Conservation (phyloP, 2,113 vertebrate genomes). For the Gymnocephalus cernua region DNA sequence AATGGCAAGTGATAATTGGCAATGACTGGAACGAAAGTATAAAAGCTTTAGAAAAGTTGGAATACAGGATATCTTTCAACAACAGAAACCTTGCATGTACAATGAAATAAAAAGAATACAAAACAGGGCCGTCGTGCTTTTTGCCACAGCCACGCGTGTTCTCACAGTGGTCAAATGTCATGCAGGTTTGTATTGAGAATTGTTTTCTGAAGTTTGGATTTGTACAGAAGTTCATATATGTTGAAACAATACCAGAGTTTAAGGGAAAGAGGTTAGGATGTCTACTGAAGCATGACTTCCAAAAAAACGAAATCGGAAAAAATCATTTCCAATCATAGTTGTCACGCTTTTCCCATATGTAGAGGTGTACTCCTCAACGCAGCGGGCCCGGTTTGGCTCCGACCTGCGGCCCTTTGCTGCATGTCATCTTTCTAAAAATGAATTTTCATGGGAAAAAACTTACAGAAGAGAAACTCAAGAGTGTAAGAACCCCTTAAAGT, state of each 20-base stretch:
- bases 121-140: constrained; percentile 18
- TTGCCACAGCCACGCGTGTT: constrained; percentile 37
- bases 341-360: constrained; percentile 4
- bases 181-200: constrained; percentile 14
- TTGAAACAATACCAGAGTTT: background rate
- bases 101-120: constrained; percentile 39
- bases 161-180: constrained; percentile 68
- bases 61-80: constrained; percentile 4
- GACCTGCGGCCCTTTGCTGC: no score
- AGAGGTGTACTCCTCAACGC: no score
- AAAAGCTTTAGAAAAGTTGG: constrained; percentile 59
- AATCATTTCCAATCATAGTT: background rate
- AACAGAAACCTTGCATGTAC: background rate
- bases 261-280: background rate
- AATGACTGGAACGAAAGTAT: constrained; percentile 48
- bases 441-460: constrained; percentile 24
- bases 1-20: constrained; percentile 10
- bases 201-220: background rate
- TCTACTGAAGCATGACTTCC: constrained; percentile 7
- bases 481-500: constrained; percentile 21
- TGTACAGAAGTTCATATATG: constrained; percentile 20
- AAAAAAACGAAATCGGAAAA: background rate
- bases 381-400: no score
- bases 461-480: constrained; percentile 15
- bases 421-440: no score